These are phyloP conservation scores for Drosophila eugracilis DNA, from an alignment of 1,140 invertebrate genomes.

Conservation along the genomic window DNA sequence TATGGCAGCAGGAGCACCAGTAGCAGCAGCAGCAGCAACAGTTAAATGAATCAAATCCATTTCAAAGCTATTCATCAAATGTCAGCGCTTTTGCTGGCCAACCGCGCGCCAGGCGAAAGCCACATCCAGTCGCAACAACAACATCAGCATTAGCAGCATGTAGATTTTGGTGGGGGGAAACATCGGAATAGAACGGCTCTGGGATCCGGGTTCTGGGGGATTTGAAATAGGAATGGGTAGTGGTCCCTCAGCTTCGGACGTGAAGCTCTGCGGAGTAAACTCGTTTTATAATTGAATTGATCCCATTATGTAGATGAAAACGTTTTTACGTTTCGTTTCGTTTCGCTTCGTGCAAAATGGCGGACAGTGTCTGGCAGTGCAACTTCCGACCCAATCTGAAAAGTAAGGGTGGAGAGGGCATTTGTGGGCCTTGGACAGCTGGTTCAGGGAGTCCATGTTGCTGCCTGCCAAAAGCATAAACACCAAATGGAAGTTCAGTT, in stretches of 20 bases:
- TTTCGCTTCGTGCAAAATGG: constrained; percentile 70
- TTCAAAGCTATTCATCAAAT: constrained; percentile 78
- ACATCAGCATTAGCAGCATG: constrained; percentile 25
- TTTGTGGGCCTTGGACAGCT: background rate
- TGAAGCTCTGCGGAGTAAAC: constrained; percentile 58
- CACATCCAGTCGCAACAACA: constrained; percentile 28
- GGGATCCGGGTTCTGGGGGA: background rate
- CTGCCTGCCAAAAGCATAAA: constrained; percentile 55
- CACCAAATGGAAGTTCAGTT: constrained; percentile 67
- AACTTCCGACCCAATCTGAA: constrained; percentile 57
- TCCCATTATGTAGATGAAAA: constrained; percentile 82
- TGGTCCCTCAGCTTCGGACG: constrained; percentile 50
- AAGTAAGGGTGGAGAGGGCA: constrained; percentile 3
- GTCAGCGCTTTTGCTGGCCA: constrained; percentile 60
- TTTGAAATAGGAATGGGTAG: constrained; percentile 23
- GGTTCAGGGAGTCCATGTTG: constrained; percentile 21
- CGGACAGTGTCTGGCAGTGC: constrained; percentile 58
- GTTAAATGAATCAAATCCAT: constrained; percentile 81
- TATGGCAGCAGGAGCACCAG: constrained; percentile 49
- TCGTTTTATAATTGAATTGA: constrained; percentile 82
- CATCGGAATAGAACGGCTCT: constrained; percentile 28
- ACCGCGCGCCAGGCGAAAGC: constrained; percentile 48
- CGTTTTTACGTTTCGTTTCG: constrained; percentile 73
- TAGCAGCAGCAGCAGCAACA: constrained; percentile 52
- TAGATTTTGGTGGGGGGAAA: constrained; percentile 33